Evolutionary conservation across 2,797 vertebrate genomes (phyloP).

Genomic region (Tragelaphus oryx): DNA sequence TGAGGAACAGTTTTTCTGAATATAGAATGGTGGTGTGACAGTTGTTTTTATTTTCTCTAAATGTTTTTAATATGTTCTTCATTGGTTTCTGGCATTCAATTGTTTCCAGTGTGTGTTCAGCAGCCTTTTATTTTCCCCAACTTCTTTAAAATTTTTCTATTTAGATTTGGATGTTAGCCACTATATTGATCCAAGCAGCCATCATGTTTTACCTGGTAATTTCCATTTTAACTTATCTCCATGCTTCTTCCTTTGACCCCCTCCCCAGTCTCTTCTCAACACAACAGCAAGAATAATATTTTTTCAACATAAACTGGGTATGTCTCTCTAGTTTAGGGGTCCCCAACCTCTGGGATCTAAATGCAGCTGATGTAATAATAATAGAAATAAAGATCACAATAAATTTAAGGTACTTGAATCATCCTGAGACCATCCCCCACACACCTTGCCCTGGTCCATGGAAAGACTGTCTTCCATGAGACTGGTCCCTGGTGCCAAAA

Average conservation of each 20-base stretch:
- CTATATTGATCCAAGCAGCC: neutral
- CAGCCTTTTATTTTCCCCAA: neutral
- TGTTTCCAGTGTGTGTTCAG: neutral
- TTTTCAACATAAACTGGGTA: neutral
- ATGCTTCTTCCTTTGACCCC: neutral
- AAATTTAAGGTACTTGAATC: neutral
- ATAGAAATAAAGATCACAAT: neutral
- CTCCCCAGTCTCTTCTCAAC: neutral
- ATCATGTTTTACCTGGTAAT: neutral
- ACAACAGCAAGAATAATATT: neutral
- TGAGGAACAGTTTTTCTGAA: neutral
- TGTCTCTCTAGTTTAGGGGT: neutral
- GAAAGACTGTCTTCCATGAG: neutral
- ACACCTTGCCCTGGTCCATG: neutral
- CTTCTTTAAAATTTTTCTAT: neutral
- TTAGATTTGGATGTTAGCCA: neutral
- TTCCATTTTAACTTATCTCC: neutral
- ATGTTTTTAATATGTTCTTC: neutral
- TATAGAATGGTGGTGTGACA: neutral
- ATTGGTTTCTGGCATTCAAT: neutral
- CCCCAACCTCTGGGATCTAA: neutral
- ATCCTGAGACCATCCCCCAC: neutral
- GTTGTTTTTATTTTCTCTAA: neutral
- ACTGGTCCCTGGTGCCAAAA: neutral
- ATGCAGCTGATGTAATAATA: neutral